A percentile compares a stretch with the other conserved stretches of the same genome.
Conservation (phyloP, 1,140 invertebrate genomes). For the Saxidomus purpurata region DNA sequence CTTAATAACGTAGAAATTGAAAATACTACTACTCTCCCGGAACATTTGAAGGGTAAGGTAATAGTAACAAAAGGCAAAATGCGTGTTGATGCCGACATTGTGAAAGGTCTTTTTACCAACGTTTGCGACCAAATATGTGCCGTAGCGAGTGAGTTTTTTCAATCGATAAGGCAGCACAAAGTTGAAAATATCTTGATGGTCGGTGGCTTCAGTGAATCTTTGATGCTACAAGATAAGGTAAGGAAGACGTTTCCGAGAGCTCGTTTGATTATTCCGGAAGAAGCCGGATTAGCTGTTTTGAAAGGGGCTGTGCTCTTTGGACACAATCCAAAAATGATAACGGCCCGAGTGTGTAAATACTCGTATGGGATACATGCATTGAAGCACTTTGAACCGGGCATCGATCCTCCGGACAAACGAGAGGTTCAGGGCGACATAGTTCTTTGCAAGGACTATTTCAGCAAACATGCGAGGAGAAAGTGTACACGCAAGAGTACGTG, state of each 20-base stretch:
- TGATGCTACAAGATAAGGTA: neutral
- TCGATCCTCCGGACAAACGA: slow-evolving; percentile 34
- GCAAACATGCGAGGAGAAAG: neutral
- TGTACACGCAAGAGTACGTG: slow-evolving; percentile 40
- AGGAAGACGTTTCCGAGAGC: neutral
- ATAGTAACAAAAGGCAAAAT: slow-evolving; percentile 8
- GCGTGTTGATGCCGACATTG: slow-evolving; percentile 11
- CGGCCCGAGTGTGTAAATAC: slow-evolving; percentile 9
- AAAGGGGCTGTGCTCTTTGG: slow-evolving; percentile 53
- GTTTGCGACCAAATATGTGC: neutral
- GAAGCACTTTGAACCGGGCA: slow-evolving; percentile 45
- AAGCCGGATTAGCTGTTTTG: slow-evolving; percentile 26
- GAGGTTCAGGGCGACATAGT: neutral
- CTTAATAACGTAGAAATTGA: neutral
- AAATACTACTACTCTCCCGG: neutral
- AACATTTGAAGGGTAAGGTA: slow-evolving; percentile 1
- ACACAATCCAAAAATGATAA: slow-evolving; percentile 24
- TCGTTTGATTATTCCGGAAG: slow-evolving; percentile 3
- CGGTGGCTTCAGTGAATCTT: slow-evolving; percentile 31
- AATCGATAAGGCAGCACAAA: neutral
- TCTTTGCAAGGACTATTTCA: slow-evolving; percentile 44
- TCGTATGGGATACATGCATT: slow-evolving; percentile 4
- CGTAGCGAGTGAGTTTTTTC: neutral
- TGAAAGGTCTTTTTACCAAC: slow-evolving; percentile 5
- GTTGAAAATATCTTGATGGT: slow-evolving; percentile 36